Conservation (phyloP, 2,888 invertebrate species). For the Lysandra bellargus region DNA sequence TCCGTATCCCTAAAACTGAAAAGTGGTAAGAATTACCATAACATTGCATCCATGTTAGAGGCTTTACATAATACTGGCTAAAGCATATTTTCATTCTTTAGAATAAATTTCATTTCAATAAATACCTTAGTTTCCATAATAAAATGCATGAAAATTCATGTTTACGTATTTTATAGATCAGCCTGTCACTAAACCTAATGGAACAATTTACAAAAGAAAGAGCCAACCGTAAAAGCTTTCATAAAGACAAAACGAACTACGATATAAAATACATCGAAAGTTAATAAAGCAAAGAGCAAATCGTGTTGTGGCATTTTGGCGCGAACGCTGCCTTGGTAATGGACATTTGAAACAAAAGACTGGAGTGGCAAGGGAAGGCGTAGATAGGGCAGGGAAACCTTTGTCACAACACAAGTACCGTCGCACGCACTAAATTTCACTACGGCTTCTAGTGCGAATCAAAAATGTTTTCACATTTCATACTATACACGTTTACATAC, state of each 20-base stretch:
- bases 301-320: slow-evolving; percentile 50
- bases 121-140: background rate
- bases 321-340: slow-evolving; percentile 54
- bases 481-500: background rate
- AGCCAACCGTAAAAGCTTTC: slow-evolving; percentile 14
- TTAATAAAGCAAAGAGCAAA: slow-evolving; percentile 52
- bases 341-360: slow-evolving; percentile 57
- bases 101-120: background rate
- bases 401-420: slow-evolving; percentile 49
- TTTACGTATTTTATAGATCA: background rate
- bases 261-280: slow-evolving; percentile 36
- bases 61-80: background rate
- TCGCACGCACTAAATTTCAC: slow-evolving; percentile 32
- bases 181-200: background rate
- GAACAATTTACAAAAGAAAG: slow-evolving; percentile 11
- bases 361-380: slow-evolving; percentile 51
- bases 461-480: slow-evolving; percentile 9
- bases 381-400: slow-evolving; percentile 64
- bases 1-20: too few relatives aligned
- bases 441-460: slow-evolving; percentile 18
- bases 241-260: slow-evolving; percentile 25
- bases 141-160: background rate
- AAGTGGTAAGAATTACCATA: too few relatives aligned
- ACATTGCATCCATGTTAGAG: too few relatives aligned
- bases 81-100: background rate